phyloP scores from a whole-genome alignment of 2,113 vertebrate genomes.

The Bubo bubo region DNA sequence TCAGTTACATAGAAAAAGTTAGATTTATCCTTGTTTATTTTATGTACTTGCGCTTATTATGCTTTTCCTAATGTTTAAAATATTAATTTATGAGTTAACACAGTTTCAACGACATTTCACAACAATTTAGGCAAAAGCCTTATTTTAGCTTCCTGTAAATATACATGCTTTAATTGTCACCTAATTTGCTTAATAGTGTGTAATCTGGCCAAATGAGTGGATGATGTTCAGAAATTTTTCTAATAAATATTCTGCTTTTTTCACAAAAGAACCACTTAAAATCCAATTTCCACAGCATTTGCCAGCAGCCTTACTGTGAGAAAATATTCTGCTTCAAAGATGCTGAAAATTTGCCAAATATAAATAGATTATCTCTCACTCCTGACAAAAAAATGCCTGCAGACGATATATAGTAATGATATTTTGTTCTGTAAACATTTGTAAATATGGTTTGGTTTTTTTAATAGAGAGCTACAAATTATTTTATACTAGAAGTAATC shows the following conservation, averaged over 20 bases:
- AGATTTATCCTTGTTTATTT: neutral
- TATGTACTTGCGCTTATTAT: neutral
- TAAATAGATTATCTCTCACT: neutral
- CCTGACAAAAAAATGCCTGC: neutral
- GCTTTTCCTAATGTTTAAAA: neutral
- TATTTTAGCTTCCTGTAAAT: neutral
- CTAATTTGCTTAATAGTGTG: neutral
- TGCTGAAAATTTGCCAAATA: neutral
- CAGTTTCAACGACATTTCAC: neutral
- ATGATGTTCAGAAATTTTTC: neutral
- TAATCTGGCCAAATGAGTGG: neutral
- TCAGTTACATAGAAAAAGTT: neutral
- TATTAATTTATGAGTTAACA: neutral
- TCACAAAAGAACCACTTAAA: neutral
- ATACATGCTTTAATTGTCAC: neutral
- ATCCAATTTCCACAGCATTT: conserved; percentile 1
- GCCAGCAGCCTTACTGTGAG: neutral
- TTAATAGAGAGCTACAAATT: neutral
- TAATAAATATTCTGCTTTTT: neutral
- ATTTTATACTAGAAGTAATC: neutral
- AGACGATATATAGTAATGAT: neutral
- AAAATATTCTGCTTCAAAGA: neutral
- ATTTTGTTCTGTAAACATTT: neutral
- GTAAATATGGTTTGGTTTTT: neutral
- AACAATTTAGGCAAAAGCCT: neutral